Evolutionary conservation across 1,140 invertebrate species (phyloP).

Genomic region (Mizuhopecten yessoensis): DNA sequence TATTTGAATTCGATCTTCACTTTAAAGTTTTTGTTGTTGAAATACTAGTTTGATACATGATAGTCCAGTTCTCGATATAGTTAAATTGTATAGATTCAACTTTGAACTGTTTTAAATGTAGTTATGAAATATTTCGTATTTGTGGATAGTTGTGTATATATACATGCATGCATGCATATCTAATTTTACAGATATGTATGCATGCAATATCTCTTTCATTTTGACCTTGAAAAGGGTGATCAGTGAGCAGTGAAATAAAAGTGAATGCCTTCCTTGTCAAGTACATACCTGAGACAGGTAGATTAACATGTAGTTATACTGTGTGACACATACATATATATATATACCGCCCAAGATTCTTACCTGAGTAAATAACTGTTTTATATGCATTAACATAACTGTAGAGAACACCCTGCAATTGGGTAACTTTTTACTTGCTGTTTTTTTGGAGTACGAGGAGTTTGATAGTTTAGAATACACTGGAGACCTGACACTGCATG

Average conservation of each 20-base stretch:
- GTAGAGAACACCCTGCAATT: neutral
- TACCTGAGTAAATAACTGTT: neutral
- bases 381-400: neutral
- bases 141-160: too few species aligned
- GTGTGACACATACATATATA: neutral
- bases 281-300: neutral
- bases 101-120: too few species aligned
- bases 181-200: too few species aligned
- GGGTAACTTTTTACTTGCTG: too few species aligned
- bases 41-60: too few species aligned
- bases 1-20: neutral
- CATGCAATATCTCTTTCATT: neutral
- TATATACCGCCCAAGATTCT: neutral
- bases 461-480: too few species aligned
- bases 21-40: neutral
- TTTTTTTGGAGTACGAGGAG: neutral
- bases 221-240: conserved; percentile 24
- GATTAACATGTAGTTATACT: neutral
- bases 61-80: too few species aligned
- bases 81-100: too few species aligned
- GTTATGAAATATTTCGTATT: too few species aligned
- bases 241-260: neutral
- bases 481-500: neutral
- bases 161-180: too few species aligned
- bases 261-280: neutral